Conservation (phyloP, 2,888 invertebrate species). For the Cerastis leucographa region DNA sequence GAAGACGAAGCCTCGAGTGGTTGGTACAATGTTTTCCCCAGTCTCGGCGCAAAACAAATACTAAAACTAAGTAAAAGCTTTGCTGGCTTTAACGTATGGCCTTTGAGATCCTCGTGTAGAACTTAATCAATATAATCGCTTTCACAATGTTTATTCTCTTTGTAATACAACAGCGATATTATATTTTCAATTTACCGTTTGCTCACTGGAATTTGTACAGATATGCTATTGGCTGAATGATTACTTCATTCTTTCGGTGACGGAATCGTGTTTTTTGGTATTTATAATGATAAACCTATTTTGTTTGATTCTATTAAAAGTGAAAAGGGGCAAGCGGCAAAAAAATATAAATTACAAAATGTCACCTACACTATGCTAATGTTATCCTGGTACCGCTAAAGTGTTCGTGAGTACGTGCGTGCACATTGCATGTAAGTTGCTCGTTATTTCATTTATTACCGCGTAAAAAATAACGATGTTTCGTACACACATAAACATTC, state of each 20-base stretch:
- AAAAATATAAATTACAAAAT: constrained; percentile 61
- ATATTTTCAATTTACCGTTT: constrained; percentile 43
- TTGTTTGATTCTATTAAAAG: constrained; percentile 14
- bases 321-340: constrained; percentile 30
- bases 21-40: constrained; percentile 55
- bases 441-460: constrained; percentile 72
- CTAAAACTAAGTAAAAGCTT: constrained; percentile 64
- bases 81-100: constrained; percentile 52
- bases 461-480: constrained; percentile 74
- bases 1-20: constrained; percentile 51
- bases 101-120: constrained; percentile 42
- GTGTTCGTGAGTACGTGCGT: constrained; percentile 66
- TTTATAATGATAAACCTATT: constrained; percentile 11
- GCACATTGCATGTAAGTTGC: constrained; percentile 72
- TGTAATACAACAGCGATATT: constrained; percentile 40
- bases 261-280: neutral
- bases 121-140: constrained; percentile 61
- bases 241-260: constrained; percentile 6
- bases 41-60: constrained; percentile 61
- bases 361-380: constrained; percentile 69
- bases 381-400: constrained; percentile 61
- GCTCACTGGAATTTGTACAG: constrained; percentile 13
- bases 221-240: constrained; percentile 28
- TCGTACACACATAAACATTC: constrained; percentile 68
- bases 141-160: constrained; percentile 57